A percentile compares a stretch with the other conserved stretches of the same genome.
phyloP scores from a whole-genome alignment of 2,888 invertebrate genomes.

The Apamea anceps region DNA sequence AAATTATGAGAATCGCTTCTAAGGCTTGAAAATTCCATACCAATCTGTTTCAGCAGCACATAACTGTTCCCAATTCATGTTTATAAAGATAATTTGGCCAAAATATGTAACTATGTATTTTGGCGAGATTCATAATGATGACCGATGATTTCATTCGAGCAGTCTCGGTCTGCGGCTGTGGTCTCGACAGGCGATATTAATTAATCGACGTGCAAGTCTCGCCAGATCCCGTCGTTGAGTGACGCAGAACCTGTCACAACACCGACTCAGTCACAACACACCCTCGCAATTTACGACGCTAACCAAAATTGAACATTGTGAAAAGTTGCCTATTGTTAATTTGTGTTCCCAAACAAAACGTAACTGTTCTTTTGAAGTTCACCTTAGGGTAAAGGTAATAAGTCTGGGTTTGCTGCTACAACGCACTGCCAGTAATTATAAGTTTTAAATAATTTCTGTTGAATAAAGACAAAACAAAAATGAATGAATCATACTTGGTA shows the following conservation, averaged over 20 bases:
- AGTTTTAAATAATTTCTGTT: conserved; percentile 18
- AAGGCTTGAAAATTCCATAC: conserved; percentile 14
- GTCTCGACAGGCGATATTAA: conserved; percentile 73
- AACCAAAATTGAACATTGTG: conserved; percentile 35
- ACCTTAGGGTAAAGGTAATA: not conserved
- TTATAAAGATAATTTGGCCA: conserved; percentile 63
- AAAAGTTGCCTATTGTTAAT: conserved; percentile 23
- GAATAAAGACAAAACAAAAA: conserved; percentile 52
- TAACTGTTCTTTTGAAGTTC: conserved; percentile 20
- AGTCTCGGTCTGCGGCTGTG: conserved; percentile 68
- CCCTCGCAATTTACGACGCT: conserved; percentile 53
- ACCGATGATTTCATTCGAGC: conserved; percentile 74
- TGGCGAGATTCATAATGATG: conserved; percentile 73
- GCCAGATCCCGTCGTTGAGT: conserved; percentile 70
- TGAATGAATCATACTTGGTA: conserved; percentile 50
- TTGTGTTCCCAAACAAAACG: conserved; percentile 16
- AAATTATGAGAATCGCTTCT: conserved; percentile 11
- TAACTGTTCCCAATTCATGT: conserved; percentile 54
- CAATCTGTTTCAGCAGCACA: conserved; percentile 26
- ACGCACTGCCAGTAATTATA: not conserved
- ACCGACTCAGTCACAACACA: conserved; percentile 63
- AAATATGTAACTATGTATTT: conserved; percentile 66
- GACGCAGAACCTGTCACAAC: conserved; percentile 79
- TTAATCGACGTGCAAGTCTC: conserved; percentile 76
- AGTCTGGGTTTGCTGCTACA: not conserved